A percentile compares a stretch with the other conserved stretches of the same genome.
These are phyloP conservation scores for Metalampra italica DNA, from an alignment of 2,888 invertebrate genomes.

Conservation along the genomic window DNA sequence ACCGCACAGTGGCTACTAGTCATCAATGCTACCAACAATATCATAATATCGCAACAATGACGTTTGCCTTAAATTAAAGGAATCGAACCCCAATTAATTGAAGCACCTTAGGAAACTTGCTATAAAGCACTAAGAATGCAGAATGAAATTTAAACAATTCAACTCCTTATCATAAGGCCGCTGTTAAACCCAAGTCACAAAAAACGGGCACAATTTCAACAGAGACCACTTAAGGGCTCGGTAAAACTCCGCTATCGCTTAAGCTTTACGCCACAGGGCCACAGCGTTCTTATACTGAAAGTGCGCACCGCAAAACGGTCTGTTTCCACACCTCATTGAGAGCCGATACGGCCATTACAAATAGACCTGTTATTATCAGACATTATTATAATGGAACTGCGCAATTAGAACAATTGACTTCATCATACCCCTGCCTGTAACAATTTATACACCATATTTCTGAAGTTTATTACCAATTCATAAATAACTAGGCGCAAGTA, in stretches of 20 bases:
- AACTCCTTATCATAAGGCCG: no score
- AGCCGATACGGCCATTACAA: constrained; percentile 60
- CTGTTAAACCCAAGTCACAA: constrained; percentile 1
- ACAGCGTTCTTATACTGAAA: constrained; percentile 38
- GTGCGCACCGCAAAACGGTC: constrained; percentile 61
- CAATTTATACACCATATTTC: constrained; percentile 34
- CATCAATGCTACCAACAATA: constrained; percentile 42
- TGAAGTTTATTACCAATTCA: constrained; percentile 21
- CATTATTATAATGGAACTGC: constrained; percentile 67
- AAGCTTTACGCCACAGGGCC: constrained; percentile 23
- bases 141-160: no score
- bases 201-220: no score
- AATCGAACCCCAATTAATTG: no score
- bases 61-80: constrained; percentile 24
- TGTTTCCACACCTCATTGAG: constrained; percentile 73
- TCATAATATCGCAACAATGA: constrained; percentile 45
- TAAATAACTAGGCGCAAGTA: constrained; percentile 7
- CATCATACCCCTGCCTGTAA: constrained; percentile 34
- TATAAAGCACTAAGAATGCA: no score
- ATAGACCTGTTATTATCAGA: constrained; percentile 66
- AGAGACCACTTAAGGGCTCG: no score
- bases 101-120: no score
- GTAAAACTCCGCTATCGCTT: constrained; percentile 13
- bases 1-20: constrained; percentile 53
- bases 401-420: constrained; percentile 62